These are phyloP conservation scores for Forbesichthys agassizii DNA, from an alignment of 2,113 vertebrate genomes.

Conservation along the genomic window DNA sequence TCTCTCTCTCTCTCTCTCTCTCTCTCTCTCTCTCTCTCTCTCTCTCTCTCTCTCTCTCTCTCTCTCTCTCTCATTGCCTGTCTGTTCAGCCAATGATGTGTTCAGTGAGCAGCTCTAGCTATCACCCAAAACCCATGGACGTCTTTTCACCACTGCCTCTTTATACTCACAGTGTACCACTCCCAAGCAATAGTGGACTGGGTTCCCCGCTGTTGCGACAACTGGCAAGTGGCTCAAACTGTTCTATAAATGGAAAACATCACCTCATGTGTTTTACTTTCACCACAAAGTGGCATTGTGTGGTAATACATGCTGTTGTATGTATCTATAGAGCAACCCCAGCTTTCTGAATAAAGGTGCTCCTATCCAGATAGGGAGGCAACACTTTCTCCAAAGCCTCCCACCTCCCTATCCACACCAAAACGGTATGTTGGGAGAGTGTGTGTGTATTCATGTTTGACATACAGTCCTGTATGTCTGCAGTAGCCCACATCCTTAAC, in stretches of 20 bases:
- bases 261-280: neutral
- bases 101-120: slow-evolving; percentile 37
- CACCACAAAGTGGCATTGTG: neutral
- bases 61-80: slow-evolving; percentile 1
- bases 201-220: slow-evolving; percentile 36
- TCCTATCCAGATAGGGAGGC: slow-evolving; percentile 29
- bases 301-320: neutral
- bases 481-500: neutral
- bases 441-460: neutral
- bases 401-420: slow-evolving; percentile 38
- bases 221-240: slow-evolving; percentile 30
- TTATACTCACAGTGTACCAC: slow-evolving; percentile 31
- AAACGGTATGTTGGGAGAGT: slow-evolving; percentile 47
- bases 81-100: slow-evolving; percentile 39
- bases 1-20: slow-evolving; percentile 5
- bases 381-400: slow-evolving; percentile 33
- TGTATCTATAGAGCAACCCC: slow-evolving; percentile 42
- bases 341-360: slow-evolving; percentile 37
- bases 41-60: slow-evolving; percentile 13
- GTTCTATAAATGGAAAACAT: neutral
- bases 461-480: neutral
- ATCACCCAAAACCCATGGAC: slow-evolving; percentile 42
- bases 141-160: slow-evolving; percentile 38
- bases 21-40: slow-evolving; percentile 1
- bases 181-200: slow-evolving; percentile 13